phyloP scores from a whole-genome alignment of 2,888 invertebrate species.

The Cephonodes hylas region DNA sequence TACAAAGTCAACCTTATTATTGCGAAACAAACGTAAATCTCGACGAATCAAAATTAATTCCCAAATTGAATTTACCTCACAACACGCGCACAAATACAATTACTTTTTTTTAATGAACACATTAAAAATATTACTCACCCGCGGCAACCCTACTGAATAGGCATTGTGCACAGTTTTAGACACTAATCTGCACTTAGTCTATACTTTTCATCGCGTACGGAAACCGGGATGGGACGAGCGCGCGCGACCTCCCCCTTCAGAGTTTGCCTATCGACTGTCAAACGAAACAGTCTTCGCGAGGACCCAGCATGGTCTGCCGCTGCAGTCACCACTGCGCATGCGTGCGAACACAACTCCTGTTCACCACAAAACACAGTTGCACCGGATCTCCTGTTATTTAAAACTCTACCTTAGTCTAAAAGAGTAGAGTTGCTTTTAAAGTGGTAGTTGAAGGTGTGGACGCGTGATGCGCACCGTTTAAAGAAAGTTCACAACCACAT shows the following conservation, averaged over 20 bases:
- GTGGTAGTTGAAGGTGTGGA: constrained; percentile 23
- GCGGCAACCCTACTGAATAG: background rate
- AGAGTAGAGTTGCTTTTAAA: constrained; percentile 25
- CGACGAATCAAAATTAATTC: constrained; percentile 3
- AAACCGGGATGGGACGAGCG: constrained; percentile 23
- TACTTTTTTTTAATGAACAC: background rate
- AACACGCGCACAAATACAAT: background rate
- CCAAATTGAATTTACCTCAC: constrained; percentile 2
- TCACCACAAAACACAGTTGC: constrained; percentile 20
- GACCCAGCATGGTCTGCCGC: constrained; percentile 58
- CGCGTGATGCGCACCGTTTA: constrained; percentile 47
- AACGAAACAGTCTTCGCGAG: constrained; percentile 36
- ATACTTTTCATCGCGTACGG: constrained; percentile 22
- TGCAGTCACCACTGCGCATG: constrained; percentile 68
- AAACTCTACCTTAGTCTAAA: constrained; percentile 35
- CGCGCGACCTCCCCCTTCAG: constrained; percentile 44
- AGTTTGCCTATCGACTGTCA: constrained; percentile 69
- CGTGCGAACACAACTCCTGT: constrained; percentile 61
- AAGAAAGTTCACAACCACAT: constrained; percentile 61
- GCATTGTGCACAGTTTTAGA: background rate
- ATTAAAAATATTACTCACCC: background rate
- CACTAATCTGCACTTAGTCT: constrained; percentile 24
- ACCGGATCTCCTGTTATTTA: constrained; percentile 21
- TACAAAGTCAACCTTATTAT: constrained; percentile 2
- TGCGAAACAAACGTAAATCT: constrained; percentile 3